phyloP scores from a whole-genome alignment of 2,113 vertebrate genomes.

The Crotophaga sulcirostris region DNA sequence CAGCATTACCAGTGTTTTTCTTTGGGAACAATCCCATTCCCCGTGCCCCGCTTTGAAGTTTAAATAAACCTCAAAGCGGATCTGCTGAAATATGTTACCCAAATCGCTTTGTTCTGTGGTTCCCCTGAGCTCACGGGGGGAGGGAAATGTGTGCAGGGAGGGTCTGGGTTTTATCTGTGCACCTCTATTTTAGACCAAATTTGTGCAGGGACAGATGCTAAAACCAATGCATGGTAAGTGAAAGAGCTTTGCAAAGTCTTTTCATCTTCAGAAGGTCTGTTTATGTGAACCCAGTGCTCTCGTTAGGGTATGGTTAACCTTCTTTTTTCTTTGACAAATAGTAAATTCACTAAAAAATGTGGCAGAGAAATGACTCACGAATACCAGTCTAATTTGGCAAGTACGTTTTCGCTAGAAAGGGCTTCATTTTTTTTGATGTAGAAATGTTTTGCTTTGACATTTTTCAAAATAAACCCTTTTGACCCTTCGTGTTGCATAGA shows the following conservation, averaged over 20 bases:
- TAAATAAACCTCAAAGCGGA: neutral
- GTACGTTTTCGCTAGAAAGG: neutral
- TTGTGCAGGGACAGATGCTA: neutral
- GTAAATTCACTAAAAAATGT: conserved; percentile 47
- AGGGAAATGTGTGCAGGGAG: neutral
- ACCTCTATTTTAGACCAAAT: neutral
- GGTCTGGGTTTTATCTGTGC: neutral
- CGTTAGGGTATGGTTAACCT: neutral
- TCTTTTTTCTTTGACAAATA: conserved; percentile 19
- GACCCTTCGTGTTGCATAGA: neutral
- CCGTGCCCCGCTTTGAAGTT: fast-evolving
- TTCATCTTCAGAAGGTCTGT: neutral
- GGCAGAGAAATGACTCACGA: conserved; percentile 30
- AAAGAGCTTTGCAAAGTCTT: neutral
- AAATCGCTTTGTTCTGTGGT: fast-evolving
- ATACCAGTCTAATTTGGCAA: conserved; percentile 44
- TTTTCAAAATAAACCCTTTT: conserved; percentile 46
- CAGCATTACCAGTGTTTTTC: neutral
- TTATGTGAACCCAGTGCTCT: neutral
- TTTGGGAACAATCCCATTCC: neutral
- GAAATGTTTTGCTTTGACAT: conserved; percentile 43
- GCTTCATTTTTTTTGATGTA: neutral
- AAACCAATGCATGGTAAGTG: neutral
- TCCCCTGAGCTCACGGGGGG: neutral
- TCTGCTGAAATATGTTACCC: neutral